Conservation (phyloP, 2,888 invertebrate genomes). For the Philaethria dido region DNA sequence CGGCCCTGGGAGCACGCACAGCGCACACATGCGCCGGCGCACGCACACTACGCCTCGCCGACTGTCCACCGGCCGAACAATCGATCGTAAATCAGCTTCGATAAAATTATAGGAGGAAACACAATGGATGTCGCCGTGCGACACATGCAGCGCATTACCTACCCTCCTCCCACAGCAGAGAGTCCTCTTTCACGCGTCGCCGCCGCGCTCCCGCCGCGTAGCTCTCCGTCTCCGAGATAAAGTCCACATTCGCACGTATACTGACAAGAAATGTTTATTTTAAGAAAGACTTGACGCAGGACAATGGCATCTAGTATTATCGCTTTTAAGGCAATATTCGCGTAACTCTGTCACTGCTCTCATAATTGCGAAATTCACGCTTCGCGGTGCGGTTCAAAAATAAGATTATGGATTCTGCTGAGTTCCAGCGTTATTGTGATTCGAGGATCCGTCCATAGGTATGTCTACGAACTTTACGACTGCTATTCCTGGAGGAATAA, state of each 20-base stretch:
- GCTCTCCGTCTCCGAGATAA: slow-evolving; percentile 78
- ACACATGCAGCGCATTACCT: slow-evolving; percentile 72
- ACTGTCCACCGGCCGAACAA: slow-evolving; percentile 81
- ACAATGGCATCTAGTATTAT: slow-evolving; percentile 60
- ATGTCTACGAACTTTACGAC: slow-evolving; percentile 81
- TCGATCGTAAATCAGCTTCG: slow-evolving; percentile 84
- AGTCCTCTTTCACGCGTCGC: slow-evolving; percentile 74
- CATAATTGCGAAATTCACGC: slow-evolving; percentile 84
- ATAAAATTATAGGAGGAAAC: slow-evolving; percentile 84
- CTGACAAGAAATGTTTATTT: slow-evolving; percentile 82
- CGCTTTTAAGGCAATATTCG: slow-evolving; percentile 62
- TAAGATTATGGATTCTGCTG: slow-evolving; percentile 84
- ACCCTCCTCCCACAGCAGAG: slow-evolving; percentile 70
- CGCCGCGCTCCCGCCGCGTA: slow-evolving; percentile 57
- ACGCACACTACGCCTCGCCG: slow-evolving; percentile 67
- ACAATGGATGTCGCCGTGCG: slow-evolving; percentile 74
- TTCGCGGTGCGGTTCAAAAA: slow-evolving; percentile 83
- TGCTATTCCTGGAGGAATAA: slow-evolving; percentile 82
- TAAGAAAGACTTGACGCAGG: slow-evolving; percentile 62
- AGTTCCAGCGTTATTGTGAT: slow-evolving; percentile 82
- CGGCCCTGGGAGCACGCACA: slow-evolving; percentile 54
- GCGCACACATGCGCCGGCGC: slow-evolving; percentile 68
- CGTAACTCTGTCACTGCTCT: slow-evolving; percentile 53
- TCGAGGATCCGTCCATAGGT: slow-evolving; percentile 83
- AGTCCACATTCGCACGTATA: slow-evolving; percentile 80